Percentiles rank a stretch among this genome's conserved stretches.
phyloP scores from a whole-genome alignment of 2,888 invertebrate species.

The Galerucella nymphaeae region DNA sequence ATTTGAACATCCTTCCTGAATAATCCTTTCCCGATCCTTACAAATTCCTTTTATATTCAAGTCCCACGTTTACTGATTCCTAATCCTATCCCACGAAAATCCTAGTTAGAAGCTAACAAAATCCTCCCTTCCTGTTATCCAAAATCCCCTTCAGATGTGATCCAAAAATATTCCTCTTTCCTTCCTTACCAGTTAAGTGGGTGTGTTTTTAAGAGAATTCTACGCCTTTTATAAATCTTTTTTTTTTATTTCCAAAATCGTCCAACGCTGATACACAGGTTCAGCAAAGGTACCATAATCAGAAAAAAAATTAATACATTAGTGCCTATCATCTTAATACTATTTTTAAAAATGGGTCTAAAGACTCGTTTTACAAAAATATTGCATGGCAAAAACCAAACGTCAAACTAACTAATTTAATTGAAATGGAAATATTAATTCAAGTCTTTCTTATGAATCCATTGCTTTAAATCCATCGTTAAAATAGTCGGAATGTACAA shows the following conservation, averaged over 20 bases:
- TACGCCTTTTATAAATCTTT: constrained; percentile 42
- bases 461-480: constrained; percentile 14
- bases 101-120: constrained; percentile 29
- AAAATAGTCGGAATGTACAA: constrained; percentile 44
- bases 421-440: constrained; percentile 10
- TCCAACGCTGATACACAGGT: constrained; percentile 54
- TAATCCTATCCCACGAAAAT: constrained; percentile 36
- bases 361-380: constrained; percentile 20
- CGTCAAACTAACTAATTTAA: not conserved
- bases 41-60: constrained; percentile 16
- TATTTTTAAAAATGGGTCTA: constrained; percentile 30
- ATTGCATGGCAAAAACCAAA: constrained; percentile 3
- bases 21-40: constrained; percentile 30
- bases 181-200: constrained; percentile 42
- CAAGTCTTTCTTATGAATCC: constrained; percentile 6
- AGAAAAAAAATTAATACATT: constrained; percentile 50
- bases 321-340: constrained; percentile 44
- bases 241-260: constrained; percentile 50
- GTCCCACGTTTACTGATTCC: constrained; percentile 16
- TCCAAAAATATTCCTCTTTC: constrained; percentile 47
- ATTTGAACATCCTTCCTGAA: constrained; percentile 31
- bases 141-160: constrained; percentile 39
- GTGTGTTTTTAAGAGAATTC: constrained; percentile 43
- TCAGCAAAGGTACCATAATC: constrained; percentile 54
- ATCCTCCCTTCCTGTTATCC: constrained; percentile 35